Evolutionary conservation across 1,140 invertebrate species (phyloP).

Genomic region (Lucilia sericata): DNA sequence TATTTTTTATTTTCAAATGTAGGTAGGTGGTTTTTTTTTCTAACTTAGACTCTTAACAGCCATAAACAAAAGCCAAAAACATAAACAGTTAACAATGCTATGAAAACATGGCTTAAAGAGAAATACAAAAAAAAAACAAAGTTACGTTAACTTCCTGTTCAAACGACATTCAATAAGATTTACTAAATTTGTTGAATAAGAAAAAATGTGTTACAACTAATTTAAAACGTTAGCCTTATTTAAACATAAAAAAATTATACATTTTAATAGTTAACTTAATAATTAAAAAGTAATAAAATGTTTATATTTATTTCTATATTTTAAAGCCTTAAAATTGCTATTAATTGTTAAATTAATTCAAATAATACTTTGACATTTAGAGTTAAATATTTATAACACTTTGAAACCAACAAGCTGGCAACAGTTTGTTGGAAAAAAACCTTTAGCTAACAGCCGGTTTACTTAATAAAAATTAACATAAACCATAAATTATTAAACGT

Average conservation of each 20-base stretch:
- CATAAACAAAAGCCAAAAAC: not conserved
- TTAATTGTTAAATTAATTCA: no score
- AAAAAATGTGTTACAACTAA: constrained; percentile 38
- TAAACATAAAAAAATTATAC: no score
- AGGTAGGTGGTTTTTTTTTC: not conserved
- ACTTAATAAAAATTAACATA: not conserved
- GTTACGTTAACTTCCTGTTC: constrained; percentile 41
- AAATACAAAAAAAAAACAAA: not conserved
- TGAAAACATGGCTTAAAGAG: not conserved
- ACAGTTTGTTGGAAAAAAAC: not conserved
- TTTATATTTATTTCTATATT: no score
- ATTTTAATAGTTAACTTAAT: not conserved
- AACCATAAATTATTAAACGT: not conserved
- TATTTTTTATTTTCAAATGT: not conserved
- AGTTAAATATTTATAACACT: not conserved
- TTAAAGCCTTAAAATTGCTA: no score
- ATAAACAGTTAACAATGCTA: not conserved
- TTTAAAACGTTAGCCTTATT: not conserved
- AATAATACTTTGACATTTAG: not conserved
- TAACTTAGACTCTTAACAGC: not conserved
- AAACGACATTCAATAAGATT: constrained; percentile 29
- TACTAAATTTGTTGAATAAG: not conserved
- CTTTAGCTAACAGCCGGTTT: not conserved
- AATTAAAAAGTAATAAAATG: not conserved
- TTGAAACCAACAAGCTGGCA: not conserved